Percentiles rank a stretch among this genome's conserved stretches.
Evolutionary conservation across 2,797 vertebrate species (phyloP).

Genomic region (Manis javanica): DNA sequence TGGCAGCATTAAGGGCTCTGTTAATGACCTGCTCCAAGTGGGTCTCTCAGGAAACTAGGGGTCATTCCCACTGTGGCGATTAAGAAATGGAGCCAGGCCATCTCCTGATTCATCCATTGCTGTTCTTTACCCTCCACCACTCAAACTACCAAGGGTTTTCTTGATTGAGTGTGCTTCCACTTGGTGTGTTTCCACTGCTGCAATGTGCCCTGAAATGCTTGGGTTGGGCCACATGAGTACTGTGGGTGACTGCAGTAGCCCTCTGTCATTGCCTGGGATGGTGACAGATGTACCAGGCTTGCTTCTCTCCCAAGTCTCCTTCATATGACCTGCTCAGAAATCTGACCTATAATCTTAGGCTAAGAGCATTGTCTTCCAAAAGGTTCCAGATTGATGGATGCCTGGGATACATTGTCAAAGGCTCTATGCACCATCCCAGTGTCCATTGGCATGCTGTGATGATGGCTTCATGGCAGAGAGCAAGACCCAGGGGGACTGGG

Average conservation of each 20-base stretch:
- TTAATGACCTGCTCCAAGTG: neutral
- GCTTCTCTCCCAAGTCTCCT: neutral
- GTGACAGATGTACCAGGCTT: neutral
- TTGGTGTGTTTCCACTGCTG: neutral
- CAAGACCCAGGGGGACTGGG: neutral
- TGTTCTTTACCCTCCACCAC: neutral
- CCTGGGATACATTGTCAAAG: accelerated
- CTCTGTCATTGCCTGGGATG: neutral
- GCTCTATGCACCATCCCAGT: accelerated
- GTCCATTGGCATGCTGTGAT: neutral
- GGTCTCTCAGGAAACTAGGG: neutral
- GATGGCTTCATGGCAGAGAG: neutral
- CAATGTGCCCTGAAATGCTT: too few relatives aligned
- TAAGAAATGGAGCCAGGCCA: neutral
- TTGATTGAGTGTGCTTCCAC: too few relatives aligned
- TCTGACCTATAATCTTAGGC: neutral
- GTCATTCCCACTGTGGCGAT: neutral
- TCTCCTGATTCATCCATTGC: neutral
- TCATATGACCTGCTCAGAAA: neutral
- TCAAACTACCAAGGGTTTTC: neutral
- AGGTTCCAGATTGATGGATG: neutral
- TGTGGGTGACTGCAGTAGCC: accelerated
- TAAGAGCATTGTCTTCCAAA: neutral
- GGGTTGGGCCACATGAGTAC: accelerated
- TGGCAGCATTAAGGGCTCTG: neutral